These are phyloP conservation scores for Microplitis mediator DNA, from an alignment of 1,140 invertebrate species.

Conservation along the genomic window DNA sequence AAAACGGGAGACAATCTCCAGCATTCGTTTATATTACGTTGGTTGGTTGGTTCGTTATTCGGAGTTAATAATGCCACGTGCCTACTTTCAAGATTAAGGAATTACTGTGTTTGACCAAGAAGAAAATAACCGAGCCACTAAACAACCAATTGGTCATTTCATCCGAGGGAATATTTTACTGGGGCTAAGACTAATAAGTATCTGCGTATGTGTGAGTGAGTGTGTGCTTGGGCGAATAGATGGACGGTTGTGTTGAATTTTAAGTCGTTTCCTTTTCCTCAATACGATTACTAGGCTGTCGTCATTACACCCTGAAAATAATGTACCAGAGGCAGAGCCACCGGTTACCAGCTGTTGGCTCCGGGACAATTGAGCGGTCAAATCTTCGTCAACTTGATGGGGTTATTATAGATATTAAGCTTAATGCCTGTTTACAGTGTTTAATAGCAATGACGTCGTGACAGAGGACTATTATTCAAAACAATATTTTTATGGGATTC, in stretches of 20 bases:
- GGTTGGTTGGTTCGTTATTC: not conserved
- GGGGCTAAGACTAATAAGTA: no score
- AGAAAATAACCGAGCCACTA: not conserved
- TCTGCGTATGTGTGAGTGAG: no score
- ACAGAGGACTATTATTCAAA: no score
- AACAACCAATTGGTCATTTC: conserved; percentile 8
- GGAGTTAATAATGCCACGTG: conserved; percentile 16
- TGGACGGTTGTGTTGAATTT: no score
- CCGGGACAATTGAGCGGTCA: not conserved
- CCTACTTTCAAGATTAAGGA: not conserved
- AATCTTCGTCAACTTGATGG: not conserved
- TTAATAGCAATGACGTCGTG: no score
- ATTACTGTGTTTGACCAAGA: conserved; percentile 13
- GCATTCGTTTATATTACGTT: not conserved
- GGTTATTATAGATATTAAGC: no score
- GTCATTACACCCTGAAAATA: not conserved
- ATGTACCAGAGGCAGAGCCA: not conserved
- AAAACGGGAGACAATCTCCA: conserved; percentile 20
- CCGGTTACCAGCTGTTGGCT: conserved; percentile 2
- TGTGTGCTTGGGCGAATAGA: no score
- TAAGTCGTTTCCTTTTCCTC: not conserved
- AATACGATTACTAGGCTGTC: not conserved
- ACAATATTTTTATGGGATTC: no score
- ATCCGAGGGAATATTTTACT: not conserved
- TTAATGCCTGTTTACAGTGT: no score